Evolutionary conservation across 2,888 invertebrate species (phyloP), one percentile per base, ranked within the genome.

Genomic region (Hydriomena furcata): DNA sequence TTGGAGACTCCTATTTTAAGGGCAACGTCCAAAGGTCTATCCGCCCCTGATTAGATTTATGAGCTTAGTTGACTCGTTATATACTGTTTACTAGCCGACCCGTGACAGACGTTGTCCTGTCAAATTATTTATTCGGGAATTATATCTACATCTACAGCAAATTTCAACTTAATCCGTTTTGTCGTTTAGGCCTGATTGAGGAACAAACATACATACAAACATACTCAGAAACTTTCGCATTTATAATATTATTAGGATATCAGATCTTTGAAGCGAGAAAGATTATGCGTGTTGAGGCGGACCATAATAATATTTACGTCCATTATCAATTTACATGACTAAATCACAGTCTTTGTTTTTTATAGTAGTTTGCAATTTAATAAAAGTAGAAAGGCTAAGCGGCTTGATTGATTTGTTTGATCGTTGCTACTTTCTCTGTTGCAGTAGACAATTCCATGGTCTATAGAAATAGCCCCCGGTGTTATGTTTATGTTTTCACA

Each of bases 371-470:
- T 58, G 49, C 51, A 52, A 61, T 62, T 43, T 62, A 61, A 62
- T 63, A 57, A 60, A 56, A 53, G 52, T 65, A 59, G 53, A 68
- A 59, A 56, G 51, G 44, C 54, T 48, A 45, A 48, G 23, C 27
- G 20, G 31, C 23, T 43, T 41, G 58, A 73, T 74, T 69, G 69
- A 70, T 72, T 70, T 60, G 60, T 75, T 76, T 74, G 10, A 23
- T 65, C 56, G 56, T 57, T 58, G 60, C 56, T 58, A 73, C 82
- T 84, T 84, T 83, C 81, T 76, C 84, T n/a, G n/a, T n/a, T n/a
- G n/a, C n/a, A n/a, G n/a, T n/a, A n/a, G n/a, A n/a, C n/a, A n/a
- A n/a, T n/a, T n/a, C n/a, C n/a, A n/a, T n/a, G n/a, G n/a, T n/a
- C n/a, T n/a, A n/a, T n/a, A 32, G 32, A 44, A 38, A 13, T 27